These are phyloP conservation scores for Micrasema minimum DNA, from an alignment of 1,140 invertebrate genomes.

Conservation along the genomic window DNA sequence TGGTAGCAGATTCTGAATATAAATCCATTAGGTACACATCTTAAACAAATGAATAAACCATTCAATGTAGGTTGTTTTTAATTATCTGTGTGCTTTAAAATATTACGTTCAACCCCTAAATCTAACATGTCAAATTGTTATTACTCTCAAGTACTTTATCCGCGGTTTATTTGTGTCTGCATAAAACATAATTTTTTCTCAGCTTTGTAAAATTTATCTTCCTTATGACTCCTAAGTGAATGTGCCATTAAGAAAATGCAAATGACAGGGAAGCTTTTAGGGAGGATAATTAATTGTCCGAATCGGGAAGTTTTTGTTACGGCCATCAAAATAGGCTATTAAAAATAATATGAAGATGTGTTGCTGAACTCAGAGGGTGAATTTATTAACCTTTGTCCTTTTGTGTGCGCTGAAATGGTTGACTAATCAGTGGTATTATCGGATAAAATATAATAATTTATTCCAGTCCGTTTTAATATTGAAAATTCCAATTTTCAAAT, in stretches of 20 bases:
- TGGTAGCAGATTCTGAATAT: not conserved
- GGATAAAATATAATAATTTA: too few relatives aligned
- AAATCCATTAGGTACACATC: not conserved
- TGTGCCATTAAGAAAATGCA: slow-evolving; percentile 49
- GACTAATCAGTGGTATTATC: slow-evolving; percentile 1
- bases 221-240: slow-evolving; percentile 40
- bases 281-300: slow-evolving; percentile 50
- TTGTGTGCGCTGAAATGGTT: slow-evolving; percentile 10
- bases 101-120: too few relatives aligned
- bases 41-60: too few relatives aligned
- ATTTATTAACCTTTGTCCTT: slow-evolving; percentile 30
- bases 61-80: too few relatives aligned
- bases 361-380: slow-evolving; percentile 10
- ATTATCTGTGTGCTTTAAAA: too few relatives aligned
- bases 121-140: too few relatives aligned
- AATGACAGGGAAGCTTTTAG: slow-evolving; percentile 47
- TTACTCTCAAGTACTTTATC: too few relatives aligned
- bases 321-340: slow-evolving; percentile 30
- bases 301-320: slow-evolving; percentile 41
- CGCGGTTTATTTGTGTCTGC: too few relatives aligned
- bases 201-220: slow-evolving; percentile 13
- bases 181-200: too few relatives aligned
- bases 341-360: slow-evolving; percentile 25
- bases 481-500: too few relatives aligned
- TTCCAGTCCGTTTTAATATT: too few relatives aligned